phyloP scores from a whole-genome alignment of 2,888 invertebrate species.

The Torymus auratus region DNA sequence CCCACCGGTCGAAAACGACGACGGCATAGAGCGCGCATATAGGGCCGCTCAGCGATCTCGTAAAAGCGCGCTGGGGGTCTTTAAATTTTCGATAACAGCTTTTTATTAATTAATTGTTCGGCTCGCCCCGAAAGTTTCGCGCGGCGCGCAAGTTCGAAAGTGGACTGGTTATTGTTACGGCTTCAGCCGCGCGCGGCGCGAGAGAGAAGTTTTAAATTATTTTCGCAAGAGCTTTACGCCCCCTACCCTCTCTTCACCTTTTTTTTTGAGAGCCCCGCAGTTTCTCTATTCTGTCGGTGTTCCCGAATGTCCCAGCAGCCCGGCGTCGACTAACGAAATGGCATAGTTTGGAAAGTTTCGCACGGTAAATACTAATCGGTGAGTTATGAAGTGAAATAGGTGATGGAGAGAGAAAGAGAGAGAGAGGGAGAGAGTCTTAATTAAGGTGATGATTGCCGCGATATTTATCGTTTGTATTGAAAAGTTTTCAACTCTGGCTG shows the following conservation, averaged over 20 bases:
- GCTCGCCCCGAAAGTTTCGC: conserved; percentile 10
- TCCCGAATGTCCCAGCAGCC: too few relatives aligned
- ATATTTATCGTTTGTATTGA: too few relatives aligned
- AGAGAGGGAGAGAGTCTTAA: too few relatives aligned
- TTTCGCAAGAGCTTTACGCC: conserved; percentile 16
- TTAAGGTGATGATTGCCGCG: too few relatives aligned
- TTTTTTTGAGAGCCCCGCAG: neutral
- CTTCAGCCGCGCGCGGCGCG: neutral
- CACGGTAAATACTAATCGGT: too few relatives aligned
- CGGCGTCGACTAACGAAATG: too few relatives aligned
- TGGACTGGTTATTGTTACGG: conserved; percentile 50
- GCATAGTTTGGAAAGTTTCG: too few relatives aligned
- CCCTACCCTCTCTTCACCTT: conserved; percentile 25
- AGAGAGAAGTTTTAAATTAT: conserved; percentile 50
- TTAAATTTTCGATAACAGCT: conserved; percentile 53
- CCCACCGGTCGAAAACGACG: neutral
- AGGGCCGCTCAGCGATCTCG: neutral
- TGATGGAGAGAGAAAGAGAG: neutral
- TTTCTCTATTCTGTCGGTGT: too few relatives aligned
- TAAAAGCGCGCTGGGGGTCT: conserved; percentile 4
- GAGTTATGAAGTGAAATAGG: conserved; percentile 3
- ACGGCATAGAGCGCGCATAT: neutral
- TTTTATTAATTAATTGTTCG: conserved; percentile 52
- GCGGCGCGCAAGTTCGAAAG: conserved; percentile 14
- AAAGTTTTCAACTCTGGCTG: too few relatives aligned